Conservation (phyloP, 2,113 vertebrate genomes). For the Laticauda laticaudata region DNA sequence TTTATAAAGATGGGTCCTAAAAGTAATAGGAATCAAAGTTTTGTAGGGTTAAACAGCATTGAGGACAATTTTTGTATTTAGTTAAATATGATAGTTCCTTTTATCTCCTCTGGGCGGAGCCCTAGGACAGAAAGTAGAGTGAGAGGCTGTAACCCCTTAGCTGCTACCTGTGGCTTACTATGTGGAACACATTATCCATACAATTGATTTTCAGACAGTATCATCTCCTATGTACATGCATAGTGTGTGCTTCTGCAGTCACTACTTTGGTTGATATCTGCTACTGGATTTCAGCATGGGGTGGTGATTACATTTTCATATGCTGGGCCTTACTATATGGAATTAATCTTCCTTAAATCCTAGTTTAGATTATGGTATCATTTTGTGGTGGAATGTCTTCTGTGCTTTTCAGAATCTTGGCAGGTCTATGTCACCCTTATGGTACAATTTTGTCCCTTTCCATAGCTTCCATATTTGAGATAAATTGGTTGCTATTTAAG, state of each 20-base stretch:
- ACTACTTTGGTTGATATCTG: neutral
- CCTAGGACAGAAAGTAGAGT: conserved; percentile 10
- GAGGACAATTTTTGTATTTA: neutral
- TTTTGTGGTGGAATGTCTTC: neutral
- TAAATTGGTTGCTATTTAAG: neutral
- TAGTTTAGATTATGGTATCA: neutral
- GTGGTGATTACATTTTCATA: neutral
- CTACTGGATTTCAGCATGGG: neutral
- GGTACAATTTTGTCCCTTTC: neutral
- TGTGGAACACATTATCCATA: neutral
- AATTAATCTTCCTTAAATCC: neutral
- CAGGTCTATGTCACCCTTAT: neutral
- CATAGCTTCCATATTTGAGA: neutral
- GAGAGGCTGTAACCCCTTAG: neutral
- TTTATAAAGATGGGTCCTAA: neutral
- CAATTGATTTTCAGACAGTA: neutral
- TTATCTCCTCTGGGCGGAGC: conserved; percentile 15
- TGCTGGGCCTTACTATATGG: neutral
- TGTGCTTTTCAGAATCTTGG: neutral
- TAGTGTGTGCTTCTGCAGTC: neutral
- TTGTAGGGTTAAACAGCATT: neutral
- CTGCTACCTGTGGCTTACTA: neutral
- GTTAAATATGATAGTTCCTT: neutral
- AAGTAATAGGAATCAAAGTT: neutral
- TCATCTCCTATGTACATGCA: neutral